A percentile compares a stretch with the other conserved stretches of the same genome.
Conservation (phyloP, 2,113 vertebrate species). For the Ramphastos sulfuratus region DNA sequence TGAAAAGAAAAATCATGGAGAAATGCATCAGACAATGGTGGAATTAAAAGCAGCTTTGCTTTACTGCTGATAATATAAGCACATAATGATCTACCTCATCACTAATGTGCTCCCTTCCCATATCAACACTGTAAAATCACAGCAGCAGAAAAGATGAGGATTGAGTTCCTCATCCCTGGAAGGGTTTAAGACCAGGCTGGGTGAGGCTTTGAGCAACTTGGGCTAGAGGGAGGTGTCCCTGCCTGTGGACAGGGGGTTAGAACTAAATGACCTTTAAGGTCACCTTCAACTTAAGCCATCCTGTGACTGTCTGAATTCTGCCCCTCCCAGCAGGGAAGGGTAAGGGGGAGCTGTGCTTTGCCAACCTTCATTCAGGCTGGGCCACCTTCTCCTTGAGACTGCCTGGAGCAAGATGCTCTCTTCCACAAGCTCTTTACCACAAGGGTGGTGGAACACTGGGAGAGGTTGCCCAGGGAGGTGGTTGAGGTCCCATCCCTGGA, state of each 20-base stretch:
- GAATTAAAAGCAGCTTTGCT: constrained; percentile 16
- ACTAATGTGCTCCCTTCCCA: neutral
- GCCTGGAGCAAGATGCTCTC: neutral
- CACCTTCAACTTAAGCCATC: too few species aligned
- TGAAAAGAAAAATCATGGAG: constrained; percentile 33
- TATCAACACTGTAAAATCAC: neutral
- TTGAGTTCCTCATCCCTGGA: neutral
- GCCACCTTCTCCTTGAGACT: neutral
- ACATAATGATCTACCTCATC: neutral
- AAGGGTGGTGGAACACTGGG: too few species aligned
- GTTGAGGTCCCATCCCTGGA: too few species aligned
- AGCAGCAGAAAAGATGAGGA: neutral
- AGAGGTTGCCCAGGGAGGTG: too few species aligned
- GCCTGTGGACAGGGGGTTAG: too few species aligned
- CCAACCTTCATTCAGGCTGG: accelerated
- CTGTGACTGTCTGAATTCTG: neutral
- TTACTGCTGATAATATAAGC: constrained; percentile 41
- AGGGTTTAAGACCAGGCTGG: too few species aligned
- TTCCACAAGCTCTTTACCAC: neutral
- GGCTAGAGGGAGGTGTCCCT: too few species aligned
- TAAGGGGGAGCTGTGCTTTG: neutral
- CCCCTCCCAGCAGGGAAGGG: neutral
- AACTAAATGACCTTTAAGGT: too few species aligned
- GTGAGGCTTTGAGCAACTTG: too few species aligned
- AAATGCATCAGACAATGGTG: constrained; percentile 31